These are phyloP conservation scores for Diplogasteroides magnus DNA, from an alignment of 1,140 invertebrate genomes.

Conservation along the genomic window DNA sequence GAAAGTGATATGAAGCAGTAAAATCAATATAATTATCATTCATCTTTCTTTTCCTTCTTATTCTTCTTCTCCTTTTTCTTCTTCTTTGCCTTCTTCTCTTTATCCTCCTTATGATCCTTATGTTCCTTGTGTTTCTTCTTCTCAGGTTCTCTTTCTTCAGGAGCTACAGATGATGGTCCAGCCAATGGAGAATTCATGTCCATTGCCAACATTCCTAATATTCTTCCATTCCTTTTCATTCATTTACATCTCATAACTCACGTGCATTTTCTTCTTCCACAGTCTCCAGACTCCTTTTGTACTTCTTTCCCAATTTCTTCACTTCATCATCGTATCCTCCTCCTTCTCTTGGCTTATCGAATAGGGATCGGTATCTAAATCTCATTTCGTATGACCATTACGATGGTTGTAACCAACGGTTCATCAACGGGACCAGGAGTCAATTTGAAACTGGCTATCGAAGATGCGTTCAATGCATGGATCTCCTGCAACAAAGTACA, in stretches of 20 bases:
- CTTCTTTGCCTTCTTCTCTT: constrained; percentile 69
- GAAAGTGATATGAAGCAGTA: not conserved
- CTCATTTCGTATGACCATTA: constrained; percentile 64
- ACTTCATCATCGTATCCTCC: constrained; percentile 50
- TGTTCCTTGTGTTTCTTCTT: constrained; percentile 77
- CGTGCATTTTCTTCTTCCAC: constrained; percentile 16
- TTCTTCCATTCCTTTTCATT: constrained; percentile 1
- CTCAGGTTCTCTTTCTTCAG: constrained; percentile 56
- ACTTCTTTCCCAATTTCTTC: constrained; percentile 78
- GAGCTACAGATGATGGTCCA: no score
- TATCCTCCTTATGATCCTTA: constrained; percentile 68
- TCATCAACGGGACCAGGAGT: constrained; percentile 78
- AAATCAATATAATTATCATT: not conserved
- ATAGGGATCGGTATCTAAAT: constrained; percentile 35
- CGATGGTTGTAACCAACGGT: constrained; percentile 46
- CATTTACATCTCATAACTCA: constrained; percentile 5
- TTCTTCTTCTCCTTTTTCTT: constrained; percentile 57
- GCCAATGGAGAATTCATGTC: constrained; percentile 7
- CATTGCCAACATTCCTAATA: not conserved
- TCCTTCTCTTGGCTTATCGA: constrained; percentile 4
- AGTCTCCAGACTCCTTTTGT: constrained; percentile 41
- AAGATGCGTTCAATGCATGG: constrained; percentile 75
- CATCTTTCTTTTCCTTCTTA: constrained; percentile 75
- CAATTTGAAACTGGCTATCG: constrained; percentile 84
- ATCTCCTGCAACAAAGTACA: constrained; percentile 64